Evolutionary conservation across 2,113 vertebrate genomes (phyloP), one percentile per base, ranked within the genome.

Genomic region (Nibea coibor): DNA sequence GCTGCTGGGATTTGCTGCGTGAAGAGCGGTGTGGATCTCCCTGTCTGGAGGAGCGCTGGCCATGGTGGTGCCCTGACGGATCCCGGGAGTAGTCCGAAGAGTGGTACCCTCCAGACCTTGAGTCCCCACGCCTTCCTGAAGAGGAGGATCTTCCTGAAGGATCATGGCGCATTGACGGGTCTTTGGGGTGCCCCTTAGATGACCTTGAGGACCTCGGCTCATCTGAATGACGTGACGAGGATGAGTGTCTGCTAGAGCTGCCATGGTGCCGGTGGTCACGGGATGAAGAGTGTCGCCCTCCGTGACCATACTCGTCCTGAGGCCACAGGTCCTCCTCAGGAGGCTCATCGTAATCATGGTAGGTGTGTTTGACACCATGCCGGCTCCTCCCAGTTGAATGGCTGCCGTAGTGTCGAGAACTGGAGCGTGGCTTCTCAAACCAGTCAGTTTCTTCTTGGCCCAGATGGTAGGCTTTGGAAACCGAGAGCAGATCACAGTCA

Each of bases 391-490:
- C 97, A 5, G 97, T 90, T 72, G 97, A 96, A 68, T 98, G 97
- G 91, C 96, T 96, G 93, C 97, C 92, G 45, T 98, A 97, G 94
- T 98, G 97, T 88, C 97, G 96, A 89, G 97, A 97, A 90, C 97
- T 97, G 26, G 97, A 95, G 82, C 97, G 96, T 47, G 98, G 98
- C 90, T 99, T 99, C 96, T 99, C 98, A 95, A 99, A 99, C 98
- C 98, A 99, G 95, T 99, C 98, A 20, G 98, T 99, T 95, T 99
- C 98, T 94, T 99, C 98, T 94, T 99, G 97, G 92, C 98, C 97
- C 94, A 99, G 97, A 95, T 99, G 97, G 96, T 99, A 99, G 88
- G 98, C 98, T 99, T 99, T 95, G 84, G 96, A 97, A 98, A 99
- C 96, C 97, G 97, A 97, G 97, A 97, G 97, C 94, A 98, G 96